Evolutionary conservation across 2,113 vertebrate genomes (phyloP).

Genomic region (Enhydra lutris): DNA sequence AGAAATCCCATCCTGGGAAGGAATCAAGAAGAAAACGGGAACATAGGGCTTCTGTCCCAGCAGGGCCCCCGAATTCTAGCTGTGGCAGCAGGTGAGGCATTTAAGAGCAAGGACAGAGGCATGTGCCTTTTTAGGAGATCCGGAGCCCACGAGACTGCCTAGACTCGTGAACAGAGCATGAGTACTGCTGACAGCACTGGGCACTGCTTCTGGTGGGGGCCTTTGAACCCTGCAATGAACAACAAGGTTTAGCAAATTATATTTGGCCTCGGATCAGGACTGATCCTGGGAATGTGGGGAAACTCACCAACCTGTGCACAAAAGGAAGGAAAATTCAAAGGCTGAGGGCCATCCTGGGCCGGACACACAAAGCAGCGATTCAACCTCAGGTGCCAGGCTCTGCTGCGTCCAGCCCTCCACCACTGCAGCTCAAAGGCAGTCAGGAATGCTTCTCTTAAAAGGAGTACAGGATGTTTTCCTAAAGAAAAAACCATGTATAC

Average conservation of each 20-base stretch:
- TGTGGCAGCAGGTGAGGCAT: not conserved
- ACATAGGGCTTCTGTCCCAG: rapidly evolving
- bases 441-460: too few relatives aligned
- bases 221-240: not conserved
- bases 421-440: too few relatives aligned
- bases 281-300: too few relatives aligned
- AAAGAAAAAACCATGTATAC: not conserved
- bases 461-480: not conserved
- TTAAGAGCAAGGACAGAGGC: not conserved
- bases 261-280: not conserved
- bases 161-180: too few relatives aligned
- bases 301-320: not conserved
- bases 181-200: rapidly evolving
- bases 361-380: not conserved
- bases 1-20: not conserved
- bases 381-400: not conserved
- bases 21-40: not conserved
- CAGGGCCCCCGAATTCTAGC: not conserved
- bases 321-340: not conserved
- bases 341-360: not conserved
- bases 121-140: not conserved
- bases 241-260: rapidly evolving
- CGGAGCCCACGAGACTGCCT: rapidly evolving
- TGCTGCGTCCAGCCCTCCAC: rapidly evolving
- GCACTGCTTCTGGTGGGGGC: not conserved